phyloP scores from a whole-genome alignment of 2,113 vertebrate genomes.

The Salvator merianae region DNA sequence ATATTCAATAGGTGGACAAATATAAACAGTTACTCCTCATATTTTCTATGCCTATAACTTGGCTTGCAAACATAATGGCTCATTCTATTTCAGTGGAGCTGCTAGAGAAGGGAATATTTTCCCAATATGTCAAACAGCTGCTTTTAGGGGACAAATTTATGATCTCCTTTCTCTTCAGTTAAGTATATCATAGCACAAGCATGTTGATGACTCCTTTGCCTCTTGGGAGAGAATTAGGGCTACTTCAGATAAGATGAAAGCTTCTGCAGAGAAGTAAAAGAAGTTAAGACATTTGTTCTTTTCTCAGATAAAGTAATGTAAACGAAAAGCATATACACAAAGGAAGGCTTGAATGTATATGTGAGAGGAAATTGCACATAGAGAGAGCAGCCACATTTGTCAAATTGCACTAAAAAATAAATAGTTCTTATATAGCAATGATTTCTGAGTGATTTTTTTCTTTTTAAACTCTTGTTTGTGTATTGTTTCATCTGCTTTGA shows the following conservation, averaged over 20 bases:
- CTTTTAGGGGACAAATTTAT: constrained; percentile 26
- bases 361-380: neutral
- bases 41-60: constrained; percentile 10
- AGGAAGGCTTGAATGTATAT: neutral
- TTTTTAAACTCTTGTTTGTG: neutral
- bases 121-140: constrained; percentile 30
- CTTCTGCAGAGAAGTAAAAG: neutral
- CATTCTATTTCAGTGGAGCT: constrained; percentile 17
- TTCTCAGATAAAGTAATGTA: too few relatives aligned
- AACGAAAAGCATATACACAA: neutral
- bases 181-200: constrained; percentile 12
- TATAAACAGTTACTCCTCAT: neutral
- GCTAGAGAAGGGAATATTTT: constrained; percentile 14
- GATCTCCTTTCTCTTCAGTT: constrained; percentile 19
- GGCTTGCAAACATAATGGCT: constrained; percentile 22
- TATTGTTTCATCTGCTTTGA: neutral
- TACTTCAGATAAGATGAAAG: constrained; percentile 6
- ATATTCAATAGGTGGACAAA: constrained; percentile 16
- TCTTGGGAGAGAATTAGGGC: neutral
- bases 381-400: neutral
- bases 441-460: neutral
- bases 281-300: neutral
- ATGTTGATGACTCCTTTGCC: neutral
- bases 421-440: neutral
- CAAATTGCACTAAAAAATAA: neutral